A percentile compares a stretch with the other conserved stretches of the same genome.
These are phyloP conservation scores for Ciconia nigra DNA, from an alignment of 2,797 vertebrate genomes.

Conservation along the genomic window DNA sequence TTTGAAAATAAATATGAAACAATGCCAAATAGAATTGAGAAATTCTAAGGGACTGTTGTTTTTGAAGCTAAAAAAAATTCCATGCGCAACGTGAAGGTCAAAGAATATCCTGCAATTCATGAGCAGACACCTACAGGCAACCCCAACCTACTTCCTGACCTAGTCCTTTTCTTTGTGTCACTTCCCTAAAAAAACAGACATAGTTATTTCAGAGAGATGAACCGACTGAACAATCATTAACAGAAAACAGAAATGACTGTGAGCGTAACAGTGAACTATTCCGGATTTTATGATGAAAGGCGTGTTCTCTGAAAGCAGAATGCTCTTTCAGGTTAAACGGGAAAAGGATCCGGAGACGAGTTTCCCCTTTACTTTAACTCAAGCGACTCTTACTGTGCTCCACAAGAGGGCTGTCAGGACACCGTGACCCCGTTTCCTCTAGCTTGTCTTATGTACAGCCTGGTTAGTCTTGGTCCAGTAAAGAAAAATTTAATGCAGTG, in stretches of 20 bases:
- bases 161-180: not conserved
- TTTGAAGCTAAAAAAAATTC: not conserved
- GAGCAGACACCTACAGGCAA: not conserved
- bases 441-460: not conserved
- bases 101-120: conserved; percentile 31
- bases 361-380: not conserved
- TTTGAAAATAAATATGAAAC: not conserved
- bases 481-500: not conserved
- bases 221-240: not conserved
- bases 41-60: not conserved
- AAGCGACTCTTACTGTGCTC: not conserved
- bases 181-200: not conserved
- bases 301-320: not conserved
- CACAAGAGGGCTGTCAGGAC: not conserved
- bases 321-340: not conserved
- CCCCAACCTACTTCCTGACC: not conserved
- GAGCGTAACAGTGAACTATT: not conserved
- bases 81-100: not conserved
- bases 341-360: not conserved
- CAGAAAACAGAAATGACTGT: not conserved
- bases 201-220: not conserved
- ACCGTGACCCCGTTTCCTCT: not conserved
- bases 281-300: not conserved
- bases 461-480: not conserved
- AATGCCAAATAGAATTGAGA: not conserved